Percentiles rank a stretch among this genome's conserved stretches.
These are phyloP conservation scores for Leptodactylus fallax DNA, from an alignment of 2,797 vertebrate species.

Conservation along the genomic window DNA sequence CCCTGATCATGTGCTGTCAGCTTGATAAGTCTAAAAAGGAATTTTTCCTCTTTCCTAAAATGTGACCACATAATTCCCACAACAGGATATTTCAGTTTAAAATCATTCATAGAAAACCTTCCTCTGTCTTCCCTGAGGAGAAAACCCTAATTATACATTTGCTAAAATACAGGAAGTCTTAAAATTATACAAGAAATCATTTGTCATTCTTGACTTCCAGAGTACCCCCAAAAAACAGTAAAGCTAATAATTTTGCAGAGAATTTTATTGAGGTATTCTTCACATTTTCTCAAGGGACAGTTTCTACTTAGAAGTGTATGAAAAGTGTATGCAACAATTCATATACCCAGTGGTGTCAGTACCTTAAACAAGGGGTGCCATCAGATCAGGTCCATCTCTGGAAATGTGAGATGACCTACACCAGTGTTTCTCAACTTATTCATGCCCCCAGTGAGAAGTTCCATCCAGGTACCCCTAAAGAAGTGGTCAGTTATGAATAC, in stretches of 20 bases:
- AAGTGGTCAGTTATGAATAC: no score
- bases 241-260: not conserved
- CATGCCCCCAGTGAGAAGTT: no score
- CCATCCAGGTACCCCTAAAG: no score
- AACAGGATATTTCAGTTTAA: slow-evolving; percentile 55
- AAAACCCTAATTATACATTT: slow-evolving; percentile 30
- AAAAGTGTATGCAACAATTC: not conserved
- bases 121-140: slow-evolving; percentile 37
- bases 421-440: no score
- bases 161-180: slow-evolving; percentile 40
- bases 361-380: no score
- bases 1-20: slow-evolving; percentile 33
- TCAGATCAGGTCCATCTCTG: no score
- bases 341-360: not conserved
- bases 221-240: not conserved
- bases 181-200: slow-evolving; percentile 31
- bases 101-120: slow-evolving; percentile 49
- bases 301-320: not conserved
- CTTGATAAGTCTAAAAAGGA: slow-evolving; percentile 42
- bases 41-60: slow-evolving; percentile 29
- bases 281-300: not conserved
- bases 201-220: not conserved
- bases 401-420: no score
- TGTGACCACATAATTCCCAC: slow-evolving; percentile 48
- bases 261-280: not conserved